Conservation (phyloP, 1,140 invertebrate genomes). For the Drosophila asahinai region DNA sequence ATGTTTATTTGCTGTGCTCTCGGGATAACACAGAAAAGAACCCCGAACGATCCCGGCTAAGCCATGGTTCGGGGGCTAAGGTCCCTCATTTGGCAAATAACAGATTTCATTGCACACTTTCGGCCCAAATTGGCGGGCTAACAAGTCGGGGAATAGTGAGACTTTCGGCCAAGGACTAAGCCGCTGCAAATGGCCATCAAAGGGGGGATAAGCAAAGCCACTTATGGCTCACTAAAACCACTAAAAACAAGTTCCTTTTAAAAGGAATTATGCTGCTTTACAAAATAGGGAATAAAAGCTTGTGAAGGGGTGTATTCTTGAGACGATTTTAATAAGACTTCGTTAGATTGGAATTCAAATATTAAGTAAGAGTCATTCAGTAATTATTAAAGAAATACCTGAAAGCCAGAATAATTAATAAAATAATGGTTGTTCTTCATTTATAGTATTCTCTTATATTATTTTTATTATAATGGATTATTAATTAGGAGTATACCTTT, state of each 20-base stretch:
- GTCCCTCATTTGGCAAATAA: slow-evolving; percentile 44
- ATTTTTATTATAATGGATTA: too few relatives aligned
- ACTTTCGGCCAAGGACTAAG: neutral
- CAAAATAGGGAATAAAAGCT: too few relatives aligned
- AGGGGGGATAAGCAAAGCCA: slow-evolving; percentile 14
- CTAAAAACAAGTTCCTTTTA: neutral
- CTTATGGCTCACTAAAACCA: slow-evolving; percentile 1
- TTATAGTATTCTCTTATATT: too few relatives aligned
- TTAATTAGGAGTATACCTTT: too few relatives aligned
- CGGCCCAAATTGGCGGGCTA: slow-evolving; percentile 40
- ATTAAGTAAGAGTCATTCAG: too few relatives aligned
- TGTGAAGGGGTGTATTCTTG: too few relatives aligned
- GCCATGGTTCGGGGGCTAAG: slow-evolving; percentile 34
- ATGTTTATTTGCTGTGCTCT: slow-evolving; percentile 36
- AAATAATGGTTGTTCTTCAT: too few relatives aligned
- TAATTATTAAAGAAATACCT: too few relatives aligned
- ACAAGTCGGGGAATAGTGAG: slow-evolving; percentile 22
- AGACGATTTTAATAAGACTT: neutral
- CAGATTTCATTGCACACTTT: slow-evolving; percentile 50
- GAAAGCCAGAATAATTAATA: too few relatives aligned
- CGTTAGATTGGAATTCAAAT: neutral
- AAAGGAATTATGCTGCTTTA: neutral
- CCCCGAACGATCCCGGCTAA: slow-evolving; percentile 13
- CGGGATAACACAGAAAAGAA: neutral
- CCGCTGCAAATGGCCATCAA: slow-evolving; percentile 31